Base-by-base conservation (phyloP, 2,888 invertebrate genomes). In the Dione juno region DNA sequence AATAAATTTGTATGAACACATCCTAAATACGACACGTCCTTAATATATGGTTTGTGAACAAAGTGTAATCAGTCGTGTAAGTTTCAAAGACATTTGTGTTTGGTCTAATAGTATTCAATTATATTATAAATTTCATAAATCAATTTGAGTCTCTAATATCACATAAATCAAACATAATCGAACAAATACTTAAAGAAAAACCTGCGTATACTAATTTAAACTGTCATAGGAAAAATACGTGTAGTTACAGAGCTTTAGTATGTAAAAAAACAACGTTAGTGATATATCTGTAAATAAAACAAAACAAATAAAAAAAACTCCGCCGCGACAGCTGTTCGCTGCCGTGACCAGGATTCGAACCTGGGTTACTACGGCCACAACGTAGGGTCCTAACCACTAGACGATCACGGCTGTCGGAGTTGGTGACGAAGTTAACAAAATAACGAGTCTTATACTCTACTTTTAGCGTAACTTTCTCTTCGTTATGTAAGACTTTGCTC, bases 311-410 rank as follows among this genome's bases (percentile, higher is more conserved):
- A 43, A 61, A 61, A 45, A 11, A 14, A 45, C 28, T 61, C 61
- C 45, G 28, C 61, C 61, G 45, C 0, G 61, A 61, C 45, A 61
- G 61, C 61, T 35, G 1, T 59, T 35, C 64, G 76, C 87, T 88
- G 88, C 88, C 88, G 88, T 89, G 89, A 88, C 89, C 90, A 90
- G 95, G 95, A 95, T 95, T 95, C 95, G 95, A 95, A 95, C 95
- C 95, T 95, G 95, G 95, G 95, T 95, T 95, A 95, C 95, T 94
- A 95, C 95, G 95, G 95, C 95, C 95, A 95, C 95, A 95, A 95
- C 95, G 95, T 95, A 94, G 94, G 94, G 95, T 95, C 95, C 95
- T 95, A 95, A 95, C 95, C 95, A 95, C 95, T 95, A 95, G 94
- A 95, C 95, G 95, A 95, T 95, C 94, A 94, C 80, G 80, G 79